These are phyloP conservation scores for Malurus leucopterus DNA, from an alignment of 2,797 vertebrate species.

Conservation along the genomic window DNA sequence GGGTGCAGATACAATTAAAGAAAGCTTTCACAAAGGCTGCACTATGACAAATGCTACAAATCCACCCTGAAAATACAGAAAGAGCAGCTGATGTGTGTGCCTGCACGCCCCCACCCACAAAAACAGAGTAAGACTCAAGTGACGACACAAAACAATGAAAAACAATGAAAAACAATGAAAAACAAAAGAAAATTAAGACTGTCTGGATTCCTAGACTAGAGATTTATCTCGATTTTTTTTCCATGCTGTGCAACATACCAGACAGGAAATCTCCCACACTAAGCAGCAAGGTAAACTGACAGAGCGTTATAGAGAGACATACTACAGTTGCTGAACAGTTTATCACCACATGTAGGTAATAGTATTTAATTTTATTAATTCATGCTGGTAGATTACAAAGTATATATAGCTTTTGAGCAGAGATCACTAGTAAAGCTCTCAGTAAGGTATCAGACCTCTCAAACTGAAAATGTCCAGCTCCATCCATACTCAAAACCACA, in stretches of 20 bases:
- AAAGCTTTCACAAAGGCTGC: neutral
- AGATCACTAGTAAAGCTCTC: neutral
- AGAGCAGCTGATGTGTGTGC: neutral
- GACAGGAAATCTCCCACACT: neutral
- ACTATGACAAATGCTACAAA: neutral
- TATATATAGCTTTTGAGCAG: neutral
- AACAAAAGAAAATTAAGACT: neutral
- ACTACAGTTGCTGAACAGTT: neutral
- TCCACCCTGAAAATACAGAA: neutral
- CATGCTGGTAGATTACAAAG: neutral
- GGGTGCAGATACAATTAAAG: neutral
- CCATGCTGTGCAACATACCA: neutral
- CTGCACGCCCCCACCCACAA: neutral
- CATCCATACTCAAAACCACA: neutral
- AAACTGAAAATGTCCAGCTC: neutral
- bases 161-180: too few species aligned
- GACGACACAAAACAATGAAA: neutral
- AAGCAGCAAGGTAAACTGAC: neutral
- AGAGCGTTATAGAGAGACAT: neutral
- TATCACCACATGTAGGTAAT: neutral
- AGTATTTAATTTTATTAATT: neutral
- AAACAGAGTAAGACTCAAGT: neutral
- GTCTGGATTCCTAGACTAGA: neutral
- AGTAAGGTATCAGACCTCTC: neutral
- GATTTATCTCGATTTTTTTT: neutral